Evolutionary conservation across 2,888 invertebrate genomes (phyloP).

Genomic region (Selenia dentaria): DNA sequence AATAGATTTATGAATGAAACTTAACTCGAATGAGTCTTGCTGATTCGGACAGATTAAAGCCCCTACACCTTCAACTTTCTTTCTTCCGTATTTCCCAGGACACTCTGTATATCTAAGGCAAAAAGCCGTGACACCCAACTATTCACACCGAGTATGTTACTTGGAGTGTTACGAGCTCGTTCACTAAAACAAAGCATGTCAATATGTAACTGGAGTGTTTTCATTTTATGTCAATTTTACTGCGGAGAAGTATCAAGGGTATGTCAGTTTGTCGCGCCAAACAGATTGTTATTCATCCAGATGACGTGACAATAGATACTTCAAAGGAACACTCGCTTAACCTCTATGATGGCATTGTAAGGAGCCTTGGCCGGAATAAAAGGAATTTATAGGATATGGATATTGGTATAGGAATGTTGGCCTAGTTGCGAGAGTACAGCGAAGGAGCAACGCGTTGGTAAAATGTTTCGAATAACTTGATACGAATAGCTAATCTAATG

Average conservation of each 20-base stretch:
- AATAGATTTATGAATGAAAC: no score
- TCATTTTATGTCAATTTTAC: slow-evolving; percentile 14
- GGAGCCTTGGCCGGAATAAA: slow-evolving; percentile 25
- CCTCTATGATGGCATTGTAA: slow-evolving; percentile 18
- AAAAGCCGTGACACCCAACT: slow-evolving; percentile 3
- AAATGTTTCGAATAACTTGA: no score
- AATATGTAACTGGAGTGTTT: no score
- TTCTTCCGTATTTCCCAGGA: no score
- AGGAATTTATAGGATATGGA: slow-evolving; percentile 11
- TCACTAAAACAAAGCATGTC: not conserved
- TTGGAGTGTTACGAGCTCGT: not conserved
- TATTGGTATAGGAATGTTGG: slow-evolving; percentile 7
- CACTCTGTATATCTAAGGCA: no score
- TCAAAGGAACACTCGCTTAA: slow-evolving; percentile 16
- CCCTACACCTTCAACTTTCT: no score
- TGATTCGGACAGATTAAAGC: no score
- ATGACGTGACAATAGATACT: slow-evolving; percentile 30
- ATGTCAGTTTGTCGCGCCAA: not conserved
- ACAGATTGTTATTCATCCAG: slow-evolving; percentile 15
- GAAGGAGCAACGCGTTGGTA: no score
- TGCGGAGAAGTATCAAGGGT: slow-evolving; percentile 2
- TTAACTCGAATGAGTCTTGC: no score
- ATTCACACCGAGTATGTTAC: not conserved
- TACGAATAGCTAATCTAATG: no score
- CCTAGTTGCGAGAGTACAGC: no score